A percentile compares a stretch with the other conserved stretches of the same genome.
Conservation (phyloP, 2,797 vertebrate genomes). For the Lacerta bilineata region DNA sequence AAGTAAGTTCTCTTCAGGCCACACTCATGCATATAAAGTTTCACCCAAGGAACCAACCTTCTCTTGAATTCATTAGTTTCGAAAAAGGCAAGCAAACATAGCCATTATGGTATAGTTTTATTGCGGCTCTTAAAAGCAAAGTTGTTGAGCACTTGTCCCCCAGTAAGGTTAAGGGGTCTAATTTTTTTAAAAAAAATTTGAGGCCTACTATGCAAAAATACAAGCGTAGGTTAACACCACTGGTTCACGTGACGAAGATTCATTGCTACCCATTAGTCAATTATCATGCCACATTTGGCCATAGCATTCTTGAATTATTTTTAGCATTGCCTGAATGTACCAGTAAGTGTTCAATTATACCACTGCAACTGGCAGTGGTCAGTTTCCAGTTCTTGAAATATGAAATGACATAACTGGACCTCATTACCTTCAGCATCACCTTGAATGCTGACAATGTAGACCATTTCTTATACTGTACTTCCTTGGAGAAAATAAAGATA, state of each 20-base stretch:
- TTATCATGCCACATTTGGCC: background rate
- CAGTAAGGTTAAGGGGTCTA: background rate
- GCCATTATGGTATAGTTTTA: background rate
- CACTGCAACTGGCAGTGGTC: background rate
- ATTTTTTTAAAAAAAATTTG: background rate
- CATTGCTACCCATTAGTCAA: background rate
- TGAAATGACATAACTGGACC: background rate
- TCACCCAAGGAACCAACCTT: background rate
- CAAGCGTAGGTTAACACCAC: background rate
- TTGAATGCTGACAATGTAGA: background rate
- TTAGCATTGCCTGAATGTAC: background rate
- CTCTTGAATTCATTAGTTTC: conserved; percentile 27
- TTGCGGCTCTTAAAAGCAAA: conserved; percentile 33
- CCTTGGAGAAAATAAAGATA: background rate
- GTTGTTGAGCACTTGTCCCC: conserved; percentile 15
- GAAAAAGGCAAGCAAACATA: conserved; percentile 33
- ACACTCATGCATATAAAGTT: conserved; percentile 41
- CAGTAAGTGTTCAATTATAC: background rate
- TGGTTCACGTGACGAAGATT: background rate
- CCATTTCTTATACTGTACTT: background rate
- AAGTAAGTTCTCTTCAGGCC: conserved; percentile 39
- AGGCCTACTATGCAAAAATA: background rate
- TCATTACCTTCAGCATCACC: no score
- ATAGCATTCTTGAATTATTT: background rate
- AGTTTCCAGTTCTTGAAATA: background rate